Conservation (phyloP, 1,140 invertebrate genomes). For the Bicyclus anynana region DNA sequence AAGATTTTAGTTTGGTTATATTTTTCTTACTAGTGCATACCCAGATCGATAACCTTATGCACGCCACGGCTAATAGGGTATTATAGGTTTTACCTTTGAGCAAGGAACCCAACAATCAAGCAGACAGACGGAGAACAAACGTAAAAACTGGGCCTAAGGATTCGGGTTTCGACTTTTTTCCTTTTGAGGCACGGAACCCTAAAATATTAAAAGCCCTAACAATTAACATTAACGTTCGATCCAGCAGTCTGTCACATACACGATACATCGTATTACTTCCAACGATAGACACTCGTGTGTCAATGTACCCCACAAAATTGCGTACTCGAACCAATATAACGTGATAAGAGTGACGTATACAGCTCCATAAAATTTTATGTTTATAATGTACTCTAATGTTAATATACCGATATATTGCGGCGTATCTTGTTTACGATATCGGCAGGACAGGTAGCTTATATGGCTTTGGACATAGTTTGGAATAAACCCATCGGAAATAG, state of each 20-base stretch:
- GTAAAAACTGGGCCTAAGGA: too few relatives aligned
- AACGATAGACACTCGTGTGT: too few relatives aligned
- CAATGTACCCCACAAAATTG: neutral
- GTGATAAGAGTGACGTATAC: conserved; percentile 15
- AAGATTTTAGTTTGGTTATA: too few relatives aligned
- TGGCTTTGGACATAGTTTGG: neutral
- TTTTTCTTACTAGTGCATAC: too few relatives aligned
- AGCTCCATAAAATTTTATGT: conserved; percentile 19
- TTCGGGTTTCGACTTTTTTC: too few relatives aligned
- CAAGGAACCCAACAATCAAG: too few relatives aligned
- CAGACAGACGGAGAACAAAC: too few relatives aligned
- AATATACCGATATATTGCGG: conserved; percentile 12
- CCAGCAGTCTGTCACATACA: neutral
- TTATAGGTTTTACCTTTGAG: too few relatives aligned
- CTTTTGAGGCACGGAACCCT: too few relatives aligned
- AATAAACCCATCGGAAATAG: neutral
- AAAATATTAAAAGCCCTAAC: too few relatives aligned
- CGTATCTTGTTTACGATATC: conserved; percentile 14
- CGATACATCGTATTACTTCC: neutral
- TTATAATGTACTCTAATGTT: conserved; percentile 17
- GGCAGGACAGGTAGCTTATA: neutral
- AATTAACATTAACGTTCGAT: neutral
- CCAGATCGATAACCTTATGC: too few relatives aligned
- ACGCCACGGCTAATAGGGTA: too few relatives aligned
- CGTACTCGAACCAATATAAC: conserved; percentile 11